Evolutionary conservation across 2,113 vertebrate species (phyloP), one percentile per base, ranked within the genome.

Genomic region (Percina caprodes): DNA sequence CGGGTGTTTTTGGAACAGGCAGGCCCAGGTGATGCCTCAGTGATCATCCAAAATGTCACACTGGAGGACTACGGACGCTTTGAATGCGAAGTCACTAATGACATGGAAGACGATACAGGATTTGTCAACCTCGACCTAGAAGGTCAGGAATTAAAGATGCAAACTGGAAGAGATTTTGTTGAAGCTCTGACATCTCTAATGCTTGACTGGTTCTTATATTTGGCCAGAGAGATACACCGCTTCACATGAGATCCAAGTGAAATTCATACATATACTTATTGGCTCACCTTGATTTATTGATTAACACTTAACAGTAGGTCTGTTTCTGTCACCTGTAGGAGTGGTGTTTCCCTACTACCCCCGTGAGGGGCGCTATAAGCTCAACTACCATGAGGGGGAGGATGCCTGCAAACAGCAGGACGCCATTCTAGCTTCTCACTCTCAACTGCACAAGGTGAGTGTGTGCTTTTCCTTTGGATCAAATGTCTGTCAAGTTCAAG

Each of bases 311-410:
- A 11, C 16, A 35, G 5, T 14, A 9, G 18, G 23, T 35, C 18
- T 55, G 12, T 81, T 58, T 85, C 61, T 84, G 4, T 73, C 23
- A 15, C 82, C 12, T 35, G 52, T 76, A 99, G 98, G 98, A 0
- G 97, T 99, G 72, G 97, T 99, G 59, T 99, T 99, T 73, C 98
- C 98, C 4, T 98, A 99, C 89, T 97, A 97, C 84, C 96, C 97
- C 0, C 96, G 95, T 4, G 87, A 97, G 69, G 97, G 98, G 1
- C 97, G 97, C 84, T 98, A 99, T 94, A 96, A 94, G 4, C 92
- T 99, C 39, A 99, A 97, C 70, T 98, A 97, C 94, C 93, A 89
- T 4, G 95, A 99, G 72, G 98, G 97, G 0, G 96, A 97, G 88
- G 95, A 94, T 4, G 94, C 96, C 0, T 99, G 98, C 79, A 93